Conservation (phyloP, 2,888 invertebrate genomes). For the Minunthozetes semirufus region DNA sequence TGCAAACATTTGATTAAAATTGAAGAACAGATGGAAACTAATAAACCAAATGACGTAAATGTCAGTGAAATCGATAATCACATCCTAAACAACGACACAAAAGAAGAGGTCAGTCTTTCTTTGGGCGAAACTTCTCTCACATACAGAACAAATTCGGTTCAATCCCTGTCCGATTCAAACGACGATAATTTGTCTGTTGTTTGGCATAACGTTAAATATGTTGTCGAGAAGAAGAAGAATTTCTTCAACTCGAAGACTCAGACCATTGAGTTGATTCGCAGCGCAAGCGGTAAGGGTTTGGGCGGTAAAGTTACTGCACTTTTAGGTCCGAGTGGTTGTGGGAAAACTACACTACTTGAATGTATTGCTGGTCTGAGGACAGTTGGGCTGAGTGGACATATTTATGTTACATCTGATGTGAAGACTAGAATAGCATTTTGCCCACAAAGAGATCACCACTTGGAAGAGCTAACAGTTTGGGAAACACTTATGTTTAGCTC, state of each 20-base stretch:
- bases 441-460: constrained; percentile 26
- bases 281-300: constrained; percentile 20
- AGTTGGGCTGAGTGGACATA: constrained; percentile 33
- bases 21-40: neutral
- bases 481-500: constrained; percentile 32
- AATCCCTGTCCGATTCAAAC: neutral
- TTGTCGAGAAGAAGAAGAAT: neutral
- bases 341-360: constrained; percentile 38
- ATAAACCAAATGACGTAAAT: neutral
- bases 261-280: constrained; percentile 22
- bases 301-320: constrained; percentile 35
- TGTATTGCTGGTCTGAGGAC: constrained; percentile 37
- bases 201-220: constrained; percentile 31
- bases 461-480: constrained; percentile 21
- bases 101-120: neutral
- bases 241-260: neutral
- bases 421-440: constrained; percentile 36
- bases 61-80: neutral
- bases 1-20: neutral
- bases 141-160: neutral
- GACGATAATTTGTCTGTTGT: neutral
- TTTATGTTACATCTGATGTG: constrained; percentile 3
- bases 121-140: neutral
- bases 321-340: constrained; percentile 37
- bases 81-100: neutral